A percentile compares a stretch with the other conserved stretches of the same genome.
Conservation (phyloP, 2,113 vertebrate species). For the Notechis scutatus region DNA sequence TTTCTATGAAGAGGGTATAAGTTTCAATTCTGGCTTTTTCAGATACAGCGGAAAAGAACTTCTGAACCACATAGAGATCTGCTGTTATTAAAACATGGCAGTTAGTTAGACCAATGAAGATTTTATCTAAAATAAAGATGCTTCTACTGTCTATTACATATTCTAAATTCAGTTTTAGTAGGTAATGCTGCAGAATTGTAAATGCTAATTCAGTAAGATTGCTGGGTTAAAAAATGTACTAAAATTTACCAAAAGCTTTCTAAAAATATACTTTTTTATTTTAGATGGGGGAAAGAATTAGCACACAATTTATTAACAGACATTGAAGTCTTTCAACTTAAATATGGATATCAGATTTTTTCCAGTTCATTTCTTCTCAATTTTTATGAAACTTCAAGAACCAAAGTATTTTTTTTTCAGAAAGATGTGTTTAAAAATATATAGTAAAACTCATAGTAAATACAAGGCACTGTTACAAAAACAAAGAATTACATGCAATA, state of each 20-base stretch:
- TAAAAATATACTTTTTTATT: constrained; percentile 11
- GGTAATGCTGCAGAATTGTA: neutral
- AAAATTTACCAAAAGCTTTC: neutral
- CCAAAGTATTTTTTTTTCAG: neutral
- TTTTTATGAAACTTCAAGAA: neutral
- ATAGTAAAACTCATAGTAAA: neutral
- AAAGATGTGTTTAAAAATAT: neutral
- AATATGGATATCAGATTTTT: neutral
- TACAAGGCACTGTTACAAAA: neutral
- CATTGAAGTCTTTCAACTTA: neutral
- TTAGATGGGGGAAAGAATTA: neutral
- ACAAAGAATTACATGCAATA: neutral
- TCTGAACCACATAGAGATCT: neutral
- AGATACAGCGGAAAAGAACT: neutral
- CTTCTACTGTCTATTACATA: neutral
- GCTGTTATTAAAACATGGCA: neutral
- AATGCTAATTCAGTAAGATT: neutral
- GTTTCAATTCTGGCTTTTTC: neutral
- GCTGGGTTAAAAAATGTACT: constrained; percentile 2
- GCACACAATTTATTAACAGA: neutral
- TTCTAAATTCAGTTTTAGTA: neutral
- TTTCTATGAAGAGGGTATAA: neutral
- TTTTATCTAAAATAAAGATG: neutral
- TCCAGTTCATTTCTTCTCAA: neutral
- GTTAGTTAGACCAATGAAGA: neutral